phyloP scores from a whole-genome alignment of 2,797 vertebrate genomes.

The Takifugu ocellatus region DNA sequence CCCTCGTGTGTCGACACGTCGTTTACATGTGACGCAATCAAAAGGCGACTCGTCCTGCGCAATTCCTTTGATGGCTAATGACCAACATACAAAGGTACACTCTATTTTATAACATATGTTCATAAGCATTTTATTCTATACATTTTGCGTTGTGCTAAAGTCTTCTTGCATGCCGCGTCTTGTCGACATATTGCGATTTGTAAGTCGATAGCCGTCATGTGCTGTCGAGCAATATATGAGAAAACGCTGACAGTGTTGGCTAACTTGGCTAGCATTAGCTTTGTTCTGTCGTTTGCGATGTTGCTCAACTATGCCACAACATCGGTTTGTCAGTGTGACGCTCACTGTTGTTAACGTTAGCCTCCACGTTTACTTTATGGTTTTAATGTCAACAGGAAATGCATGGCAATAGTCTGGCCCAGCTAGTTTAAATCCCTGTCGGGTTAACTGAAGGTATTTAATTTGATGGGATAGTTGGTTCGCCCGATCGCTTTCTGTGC shows the following conservation, averaged over 20 bases:
- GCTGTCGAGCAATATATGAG: neutral
- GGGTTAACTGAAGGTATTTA: too few species aligned
- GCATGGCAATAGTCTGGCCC: neutral
- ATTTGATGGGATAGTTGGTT: neutral
- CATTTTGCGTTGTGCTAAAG: neutral
- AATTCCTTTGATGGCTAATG: slow-evolving; percentile 57
- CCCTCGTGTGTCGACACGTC: slow-evolving; percentile 54
- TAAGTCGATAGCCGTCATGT: neutral
- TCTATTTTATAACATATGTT: neutral
- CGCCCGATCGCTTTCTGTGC: neutral
- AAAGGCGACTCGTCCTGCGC: slow-evolving; percentile 40
- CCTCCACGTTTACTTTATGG: slow-evolving; percentile 9
- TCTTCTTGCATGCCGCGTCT: neutral
- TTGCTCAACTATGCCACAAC: neutral
- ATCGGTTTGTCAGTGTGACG: slow-evolving; percentile 9
- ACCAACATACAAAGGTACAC: slow-evolving; percentile 45
- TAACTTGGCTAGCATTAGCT: slow-evolving; percentile 46
- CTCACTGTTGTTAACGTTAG: slow-evolving; percentile 20
- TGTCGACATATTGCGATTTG: neutral
- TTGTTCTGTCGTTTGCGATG: slow-evolving; percentile 4
- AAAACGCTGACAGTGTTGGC: slow-evolving; percentile 44
- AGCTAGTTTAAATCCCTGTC: neutral
- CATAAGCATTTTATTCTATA: too few species aligned
- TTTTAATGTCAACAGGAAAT: slow-evolving; percentile 14
- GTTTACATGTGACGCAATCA: slow-evolving; percentile 43